Conservation (phyloP, 1,140 invertebrate genomes). For the Agrilus planipennis region DNA sequence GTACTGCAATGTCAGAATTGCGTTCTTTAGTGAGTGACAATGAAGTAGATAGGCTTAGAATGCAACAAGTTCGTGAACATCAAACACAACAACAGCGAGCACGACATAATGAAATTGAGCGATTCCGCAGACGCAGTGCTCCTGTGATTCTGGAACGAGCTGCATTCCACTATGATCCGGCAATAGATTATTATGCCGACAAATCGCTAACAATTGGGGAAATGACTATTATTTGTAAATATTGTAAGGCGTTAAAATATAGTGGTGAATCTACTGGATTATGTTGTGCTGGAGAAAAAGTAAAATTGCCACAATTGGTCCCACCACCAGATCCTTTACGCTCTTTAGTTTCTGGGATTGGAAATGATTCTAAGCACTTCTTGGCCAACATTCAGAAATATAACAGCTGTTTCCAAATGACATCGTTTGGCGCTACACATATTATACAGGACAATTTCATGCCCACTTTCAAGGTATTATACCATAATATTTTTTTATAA, state of each 20-base stretch:
- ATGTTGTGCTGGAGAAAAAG: constrained; percentile 9
- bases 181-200: constrained; percentile 9
- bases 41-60: constrained; percentile 27
- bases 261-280: constrained; percentile 7
- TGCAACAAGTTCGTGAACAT: constrained; percentile 28
- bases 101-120: constrained; percentile 20
- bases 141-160: constrained; percentile 10
- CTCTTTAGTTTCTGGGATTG: constrained; percentile 23
- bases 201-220: constrained; percentile 9
- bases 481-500: constrained; percentile 2
- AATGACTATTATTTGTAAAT: constrained; percentile 14
- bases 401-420: constrained; percentile 14
- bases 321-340: constrained; percentile 21
- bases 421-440: constrained; percentile 19
- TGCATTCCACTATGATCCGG: constrained; percentile 9
- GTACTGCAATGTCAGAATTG: constrained; percentile 19
- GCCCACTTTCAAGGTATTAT: constrained; percentile 4
- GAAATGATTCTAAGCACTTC: constrained; percentile 25
- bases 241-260: constrained; percentile 13
- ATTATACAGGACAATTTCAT: constrained; percentile 13
- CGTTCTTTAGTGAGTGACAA: constrained; percentile 14
- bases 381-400: constrained; percentile 26
- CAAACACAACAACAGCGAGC: constrained; percentile 23
- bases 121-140: constrained; percentile 7
- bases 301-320: constrained; percentile 8